Conservation (phyloP, 1,140 invertebrate genomes). For the Drosophila funebris region DNA sequence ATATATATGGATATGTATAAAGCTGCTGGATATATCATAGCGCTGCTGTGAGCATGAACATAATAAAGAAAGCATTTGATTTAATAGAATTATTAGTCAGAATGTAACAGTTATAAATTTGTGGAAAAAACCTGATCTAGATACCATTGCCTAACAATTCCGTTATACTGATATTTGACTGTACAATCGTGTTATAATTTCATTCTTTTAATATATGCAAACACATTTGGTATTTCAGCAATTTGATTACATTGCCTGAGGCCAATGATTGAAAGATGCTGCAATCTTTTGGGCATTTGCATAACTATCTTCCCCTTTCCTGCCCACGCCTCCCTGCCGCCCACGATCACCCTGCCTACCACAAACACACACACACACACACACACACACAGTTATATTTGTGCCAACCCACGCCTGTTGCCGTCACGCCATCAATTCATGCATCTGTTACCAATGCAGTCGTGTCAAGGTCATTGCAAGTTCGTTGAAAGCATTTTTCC, state of each 20-base stretch:
- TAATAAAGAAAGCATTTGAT: too few relatives aligned
- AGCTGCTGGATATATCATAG: too few relatives aligned
- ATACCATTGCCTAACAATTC: too few relatives aligned
- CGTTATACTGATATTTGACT: not conserved
- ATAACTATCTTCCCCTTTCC: not conserved
- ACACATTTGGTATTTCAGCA: not conserved
- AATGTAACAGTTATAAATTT: too few relatives aligned
- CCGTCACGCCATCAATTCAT: not conserved
- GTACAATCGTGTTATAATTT: not conserved
- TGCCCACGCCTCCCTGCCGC: too few relatives aligned
- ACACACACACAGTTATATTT: not conserved
- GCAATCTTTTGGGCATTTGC: conserved; percentile 12
- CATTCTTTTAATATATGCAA: conserved; percentile 7
- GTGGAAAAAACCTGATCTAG: too few relatives aligned
- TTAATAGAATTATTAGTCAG: too few relatives aligned
- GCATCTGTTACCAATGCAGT: conserved; percentile 4
- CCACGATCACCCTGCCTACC: too few relatives aligned
- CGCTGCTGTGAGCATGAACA: too few relatives aligned
- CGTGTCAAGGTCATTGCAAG: conserved; percentile 37
- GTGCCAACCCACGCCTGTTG: conserved; percentile 1
- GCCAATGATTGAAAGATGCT: conserved; percentile 1
- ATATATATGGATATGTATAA: too few relatives aligned
- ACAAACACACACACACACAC: not conserved
- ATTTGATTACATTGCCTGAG: not conserved
- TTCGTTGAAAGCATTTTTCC: conserved; percentile 19